Conservation (phyloP, 2,113 vertebrate species). For the Lanius collurio region DNA sequence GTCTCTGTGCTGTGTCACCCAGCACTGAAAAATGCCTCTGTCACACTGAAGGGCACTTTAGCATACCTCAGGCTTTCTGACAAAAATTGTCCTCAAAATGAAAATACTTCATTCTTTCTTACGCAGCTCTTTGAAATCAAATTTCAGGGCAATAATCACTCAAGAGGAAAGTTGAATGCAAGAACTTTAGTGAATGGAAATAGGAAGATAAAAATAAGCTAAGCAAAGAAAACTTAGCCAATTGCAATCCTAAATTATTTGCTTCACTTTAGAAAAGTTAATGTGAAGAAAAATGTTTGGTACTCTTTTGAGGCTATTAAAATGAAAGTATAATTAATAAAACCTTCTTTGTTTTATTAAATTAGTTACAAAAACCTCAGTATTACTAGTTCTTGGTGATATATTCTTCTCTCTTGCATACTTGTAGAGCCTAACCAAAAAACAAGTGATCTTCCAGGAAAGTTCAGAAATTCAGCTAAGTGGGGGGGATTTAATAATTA, state of each 20-base stretch:
- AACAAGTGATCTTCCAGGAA: not conserved
- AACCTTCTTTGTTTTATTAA: not conserved
- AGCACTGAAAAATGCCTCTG: constrained; percentile 4
- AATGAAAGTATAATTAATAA: not conserved
- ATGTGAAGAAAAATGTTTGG: not conserved
- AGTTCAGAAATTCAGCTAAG: not conserved
- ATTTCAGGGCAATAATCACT: not conserved
- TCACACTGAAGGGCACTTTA: not conserved
- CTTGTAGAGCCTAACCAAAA: not conserved
- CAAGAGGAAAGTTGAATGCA: not conserved
- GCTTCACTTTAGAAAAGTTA: not conserved
- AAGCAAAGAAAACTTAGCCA: not conserved
- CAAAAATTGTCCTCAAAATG: not conserved
- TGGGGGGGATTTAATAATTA: not conserved
- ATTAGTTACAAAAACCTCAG: not conserved
- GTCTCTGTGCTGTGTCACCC: not conserved
- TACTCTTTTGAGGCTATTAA: not conserved
- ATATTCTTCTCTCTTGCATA: not conserved
- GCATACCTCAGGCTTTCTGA: not conserved
- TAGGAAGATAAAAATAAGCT: not conserved
- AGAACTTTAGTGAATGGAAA: not conserved
- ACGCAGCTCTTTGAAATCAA: not conserved
- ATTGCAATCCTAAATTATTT: not conserved
- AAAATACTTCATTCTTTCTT: not conserved
- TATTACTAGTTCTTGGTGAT: not conserved